These are phyloP conservation scores for Virgularia gustaviana DNA, from an alignment of 92 coral and sea anemone genomes.

Conservation along the genomic window DNA sequence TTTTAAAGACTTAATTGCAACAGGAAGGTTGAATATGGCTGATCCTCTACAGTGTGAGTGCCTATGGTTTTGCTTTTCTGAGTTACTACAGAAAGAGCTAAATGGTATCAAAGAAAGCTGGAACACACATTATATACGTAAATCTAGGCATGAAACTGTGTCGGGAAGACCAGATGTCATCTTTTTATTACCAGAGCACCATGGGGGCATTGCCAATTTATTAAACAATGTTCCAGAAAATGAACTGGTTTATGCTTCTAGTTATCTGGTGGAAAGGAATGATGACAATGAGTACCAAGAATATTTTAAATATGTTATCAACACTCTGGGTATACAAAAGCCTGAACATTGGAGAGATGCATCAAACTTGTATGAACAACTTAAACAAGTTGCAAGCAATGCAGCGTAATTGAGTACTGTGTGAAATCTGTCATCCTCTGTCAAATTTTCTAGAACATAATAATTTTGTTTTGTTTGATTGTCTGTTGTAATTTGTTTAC, in stretches of 20 bases:
- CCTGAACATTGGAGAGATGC: not conserved
- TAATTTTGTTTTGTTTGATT: not conserved
- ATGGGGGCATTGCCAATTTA: slow-evolving; percentile 36
- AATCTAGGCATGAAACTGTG: slow-evolving; percentile 46
- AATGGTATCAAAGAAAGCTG: slow-evolving; percentile 28
- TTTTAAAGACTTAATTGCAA: slow-evolving; percentile 35
- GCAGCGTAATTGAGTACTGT: not conserved
- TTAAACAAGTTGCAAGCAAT: not conserved
- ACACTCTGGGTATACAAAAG: not conserved
- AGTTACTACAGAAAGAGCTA: slow-evolving; percentile 24
- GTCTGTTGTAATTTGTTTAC: too few species aligned
- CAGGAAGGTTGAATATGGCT: slow-evolving; percentile 36
- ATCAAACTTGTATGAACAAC: not conserved
- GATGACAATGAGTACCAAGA: too few species aligned
- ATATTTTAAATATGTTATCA: too few species aligned
- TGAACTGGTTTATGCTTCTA: slow-evolving; percentile 46
- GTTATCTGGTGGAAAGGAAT: slow-evolving; percentile 27
- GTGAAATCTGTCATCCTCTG: not conserved
- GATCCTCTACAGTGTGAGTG: slow-evolving; percentile 28
- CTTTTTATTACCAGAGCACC: slow-evolving; percentile 41
- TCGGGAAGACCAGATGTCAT: slow-evolving; percentile 47
- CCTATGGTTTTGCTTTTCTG: slow-evolving; percentile 46
- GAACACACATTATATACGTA: slow-evolving; percentile 45
- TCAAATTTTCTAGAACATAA: not conserved
- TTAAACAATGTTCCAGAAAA: slow-evolving; percentile 26